Conservation (phyloP, 2,888 invertebrate species). For the Drosophila incognita region DNA sequence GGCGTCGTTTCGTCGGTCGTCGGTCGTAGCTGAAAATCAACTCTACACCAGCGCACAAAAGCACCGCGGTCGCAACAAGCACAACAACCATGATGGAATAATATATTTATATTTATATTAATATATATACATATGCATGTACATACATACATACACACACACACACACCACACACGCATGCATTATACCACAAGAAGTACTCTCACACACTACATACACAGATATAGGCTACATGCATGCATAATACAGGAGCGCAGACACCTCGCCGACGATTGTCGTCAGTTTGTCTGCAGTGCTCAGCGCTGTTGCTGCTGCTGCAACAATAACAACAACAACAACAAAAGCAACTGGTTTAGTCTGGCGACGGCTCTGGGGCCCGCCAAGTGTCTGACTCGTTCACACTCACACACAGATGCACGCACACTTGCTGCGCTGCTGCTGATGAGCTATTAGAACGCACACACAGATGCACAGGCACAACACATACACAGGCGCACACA, state of each 20-base stretch:
- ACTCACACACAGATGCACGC: constrained; percentile 55
- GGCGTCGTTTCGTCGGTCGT: constrained; percentile 27
- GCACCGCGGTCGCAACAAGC: constrained; percentile 61
- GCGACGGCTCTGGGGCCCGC: constrained; percentile 51
- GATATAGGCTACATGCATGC: constrained; percentile 47
- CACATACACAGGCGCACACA: constrained; percentile 9
- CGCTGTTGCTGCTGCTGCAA: constrained; percentile 46
- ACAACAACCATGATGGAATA: constrained; percentile 48
- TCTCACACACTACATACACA: constrained; percentile 33
- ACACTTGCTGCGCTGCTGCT: constrained; percentile 61
- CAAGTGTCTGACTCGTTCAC: constrained; percentile 70
- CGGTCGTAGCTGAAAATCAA: constrained; percentile 61
- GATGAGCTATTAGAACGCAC: constrained; percentile 65
- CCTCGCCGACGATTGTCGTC: constrained; percentile 80
- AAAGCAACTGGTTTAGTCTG: constrained; percentile 59
- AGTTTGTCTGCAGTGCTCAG: constrained; percentile 78
- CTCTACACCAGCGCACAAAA: constrained; percentile 66
- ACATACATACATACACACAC: not conserved
- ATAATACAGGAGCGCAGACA: constrained; percentile 73
- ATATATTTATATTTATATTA: constrained; percentile 26
- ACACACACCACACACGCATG: not conserved
- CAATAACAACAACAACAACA: constrained; percentile 29
- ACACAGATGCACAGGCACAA: constrained; percentile 20
- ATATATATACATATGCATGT: constrained; percentile 20
- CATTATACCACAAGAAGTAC: constrained; percentile 43